phyloP scores from a whole-genome alignment of 2,888 invertebrate species.

The Troides helena region DNA sequence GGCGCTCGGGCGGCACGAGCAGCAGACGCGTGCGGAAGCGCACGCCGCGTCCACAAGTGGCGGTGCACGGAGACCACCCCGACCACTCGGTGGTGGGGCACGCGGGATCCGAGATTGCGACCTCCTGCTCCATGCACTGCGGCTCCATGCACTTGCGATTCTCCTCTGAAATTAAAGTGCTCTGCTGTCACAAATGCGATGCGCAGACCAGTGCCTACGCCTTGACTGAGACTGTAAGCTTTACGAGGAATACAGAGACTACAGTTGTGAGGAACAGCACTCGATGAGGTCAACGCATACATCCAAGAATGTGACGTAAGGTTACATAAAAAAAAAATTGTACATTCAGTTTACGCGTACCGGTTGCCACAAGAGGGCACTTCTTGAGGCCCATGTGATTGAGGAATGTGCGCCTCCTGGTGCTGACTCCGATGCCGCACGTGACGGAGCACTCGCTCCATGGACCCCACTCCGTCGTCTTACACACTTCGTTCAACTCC shows the following conservation, averaged over 20 bases:
- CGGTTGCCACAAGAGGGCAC: conserved; percentile 86
- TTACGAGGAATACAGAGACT: too few relatives aligned
- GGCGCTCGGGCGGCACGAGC: conserved; percentile 82
- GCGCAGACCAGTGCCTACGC: too few relatives aligned
- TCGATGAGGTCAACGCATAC: too few relatives aligned
- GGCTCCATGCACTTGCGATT: conserved; percentile 90
- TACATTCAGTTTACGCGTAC: conserved; percentile 46
- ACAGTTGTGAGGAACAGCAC: too few relatives aligned
- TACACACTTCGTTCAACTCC: conserved; percentile 78
- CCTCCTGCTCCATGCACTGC: conserved; percentile 74
- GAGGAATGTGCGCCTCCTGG: conserved; percentile 86
- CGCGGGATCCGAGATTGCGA: conserved; percentile 78
- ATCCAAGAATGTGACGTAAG: too few relatives aligned
- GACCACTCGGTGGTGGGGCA: conserved; percentile 94
- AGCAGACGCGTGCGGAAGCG: conserved; percentile 84
- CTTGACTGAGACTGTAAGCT: too few relatives aligned
- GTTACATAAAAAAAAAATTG: too few relatives aligned
- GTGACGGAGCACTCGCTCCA: conserved; percentile 94
- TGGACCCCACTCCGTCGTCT: conserved; percentile 85
- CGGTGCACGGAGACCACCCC: conserved; percentile 95
- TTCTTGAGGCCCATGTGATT: conserved; percentile 89
- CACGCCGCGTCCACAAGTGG: conserved; percentile 92
- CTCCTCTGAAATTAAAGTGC: conserved; percentile 77
- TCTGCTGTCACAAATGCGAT: too few relatives aligned
- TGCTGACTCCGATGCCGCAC: conserved; percentile 89